A percentile compares a stretch with the other conserved stretches of the same genome.
Evolutionary conservation across 2,113 vertebrate genomes (phyloP).

Genomic region (Hystrix cristata): DNA sequence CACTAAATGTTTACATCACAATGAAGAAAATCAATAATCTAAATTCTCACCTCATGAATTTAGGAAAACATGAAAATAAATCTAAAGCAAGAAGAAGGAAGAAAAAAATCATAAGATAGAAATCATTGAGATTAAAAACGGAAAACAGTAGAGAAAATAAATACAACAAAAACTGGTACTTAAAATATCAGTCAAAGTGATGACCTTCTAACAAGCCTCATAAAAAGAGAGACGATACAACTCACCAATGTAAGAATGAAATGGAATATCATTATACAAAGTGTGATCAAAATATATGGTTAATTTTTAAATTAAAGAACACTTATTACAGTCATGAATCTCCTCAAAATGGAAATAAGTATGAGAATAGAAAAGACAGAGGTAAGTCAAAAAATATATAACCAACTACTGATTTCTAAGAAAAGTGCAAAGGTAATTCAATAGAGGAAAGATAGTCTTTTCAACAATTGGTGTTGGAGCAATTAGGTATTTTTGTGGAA

Average conservation of each 20-base stretch:
- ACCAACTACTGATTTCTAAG: neutral
- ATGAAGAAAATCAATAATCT: neutral
- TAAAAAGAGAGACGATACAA: neutral
- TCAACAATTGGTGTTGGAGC: neutral
- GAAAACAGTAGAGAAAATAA: neutral
- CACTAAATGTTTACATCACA: neutral
- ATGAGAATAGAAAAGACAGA: neutral
- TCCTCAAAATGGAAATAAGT: neutral
- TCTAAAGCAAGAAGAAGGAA: neutral
- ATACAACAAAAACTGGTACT: neutral
- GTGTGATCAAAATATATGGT: neutral
- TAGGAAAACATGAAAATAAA: constrained; percentile 4
- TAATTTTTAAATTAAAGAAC: neutral
- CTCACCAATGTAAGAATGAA: neutral
- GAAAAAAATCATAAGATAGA: neutral
- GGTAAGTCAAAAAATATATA: neutral
- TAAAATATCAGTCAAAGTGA: neutral
- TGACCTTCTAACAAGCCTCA: neutral
- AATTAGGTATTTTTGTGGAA: neutral
- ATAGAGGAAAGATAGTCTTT: neutral
- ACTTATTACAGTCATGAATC: neutral
- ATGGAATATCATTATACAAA: neutral
- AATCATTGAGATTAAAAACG: neutral
- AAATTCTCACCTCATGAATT: neutral
- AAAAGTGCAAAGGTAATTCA: neutral